These are phyloP conservation scores for Eurytoma adleriae DNA, from an alignment of 2,888 invertebrate genomes.

Conservation along the genomic window DNA sequence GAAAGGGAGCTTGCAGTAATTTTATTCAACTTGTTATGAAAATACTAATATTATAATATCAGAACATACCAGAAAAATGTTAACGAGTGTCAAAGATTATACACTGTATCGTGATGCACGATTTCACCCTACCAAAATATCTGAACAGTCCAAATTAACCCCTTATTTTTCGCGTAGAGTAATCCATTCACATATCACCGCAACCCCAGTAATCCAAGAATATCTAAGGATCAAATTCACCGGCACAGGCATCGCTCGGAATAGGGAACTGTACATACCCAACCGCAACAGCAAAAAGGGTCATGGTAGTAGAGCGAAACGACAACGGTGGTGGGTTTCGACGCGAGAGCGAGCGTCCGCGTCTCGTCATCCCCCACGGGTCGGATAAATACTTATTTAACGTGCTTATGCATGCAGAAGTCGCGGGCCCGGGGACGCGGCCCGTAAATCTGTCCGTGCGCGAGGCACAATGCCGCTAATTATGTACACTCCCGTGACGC, in stretches of 20 bases:
- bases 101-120: too few relatives aligned
- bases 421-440: constrained; percentile 70
- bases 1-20: too few relatives aligned
- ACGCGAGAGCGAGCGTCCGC: constrained; percentile 43
- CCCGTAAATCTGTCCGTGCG: constrained; percentile 74
- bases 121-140: too few relatives aligned
- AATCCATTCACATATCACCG: neutral
- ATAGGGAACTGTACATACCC: neutral
- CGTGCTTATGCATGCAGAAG: constrained; percentile 75
- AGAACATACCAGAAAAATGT: too few relatives aligned
- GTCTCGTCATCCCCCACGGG: constrained; percentile 70
- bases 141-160: constrained; percentile 5
- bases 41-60: too few relatives aligned
- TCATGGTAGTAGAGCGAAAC: neutral
- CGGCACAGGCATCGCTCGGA: neutral
- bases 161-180: neutral
- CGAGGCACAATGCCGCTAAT: constrained; percentile 75
- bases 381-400: constrained; percentile 76
- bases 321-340: constrained; percentile 35
- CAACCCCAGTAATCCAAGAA: constrained; percentile 23
- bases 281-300: neutral
- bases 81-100: too few relatives aligned
- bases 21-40: too few relatives aligned
- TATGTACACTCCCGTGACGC: constrained; percentile 75
- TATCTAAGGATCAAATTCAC: constrained; percentile 23